These are phyloP conservation scores for Podargus strigoides DNA, from an alignment of 2,797 vertebrate species.

Conservation along the genomic window DNA sequence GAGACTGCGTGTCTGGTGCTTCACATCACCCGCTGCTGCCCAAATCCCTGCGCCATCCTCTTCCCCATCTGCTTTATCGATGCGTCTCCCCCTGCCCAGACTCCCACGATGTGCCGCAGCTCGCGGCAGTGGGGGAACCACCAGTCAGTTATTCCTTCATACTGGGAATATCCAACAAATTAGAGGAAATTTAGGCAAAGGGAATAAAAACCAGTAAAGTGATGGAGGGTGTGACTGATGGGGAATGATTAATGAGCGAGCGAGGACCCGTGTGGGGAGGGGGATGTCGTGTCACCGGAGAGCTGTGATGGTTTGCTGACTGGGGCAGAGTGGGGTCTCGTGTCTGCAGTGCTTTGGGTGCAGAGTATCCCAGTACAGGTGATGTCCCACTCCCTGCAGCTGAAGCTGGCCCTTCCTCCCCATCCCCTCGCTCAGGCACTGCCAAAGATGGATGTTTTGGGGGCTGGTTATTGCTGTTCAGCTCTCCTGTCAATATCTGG, in stretches of 20 bases:
- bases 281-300: fast-evolving
- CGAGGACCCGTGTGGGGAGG: fast-evolving
- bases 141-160: not conserved
- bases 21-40: not conserved
- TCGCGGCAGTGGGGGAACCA: not conserved
- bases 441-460: not conserved
- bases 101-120: not conserved
- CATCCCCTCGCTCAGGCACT: not conserved
- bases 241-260: not conserved
- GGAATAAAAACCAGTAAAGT: not conserved
- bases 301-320: not conserved
- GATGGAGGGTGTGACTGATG: not conserved
- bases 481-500: not conserved
- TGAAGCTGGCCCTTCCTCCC: not conserved
- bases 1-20: fast-evolving
- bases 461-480: not conserved
- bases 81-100: not conserved
- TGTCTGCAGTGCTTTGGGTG: fast-evolving
- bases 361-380: not conserved
- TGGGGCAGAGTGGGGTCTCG: not conserved
- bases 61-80: not conserved
- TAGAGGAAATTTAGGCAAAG: not conserved
- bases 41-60: not conserved
- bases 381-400: fast-evolving
- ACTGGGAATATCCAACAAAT: not conserved